Conservation (phyloP, 1,140 invertebrate genomes). For the Cotesia typhae region DNA sequence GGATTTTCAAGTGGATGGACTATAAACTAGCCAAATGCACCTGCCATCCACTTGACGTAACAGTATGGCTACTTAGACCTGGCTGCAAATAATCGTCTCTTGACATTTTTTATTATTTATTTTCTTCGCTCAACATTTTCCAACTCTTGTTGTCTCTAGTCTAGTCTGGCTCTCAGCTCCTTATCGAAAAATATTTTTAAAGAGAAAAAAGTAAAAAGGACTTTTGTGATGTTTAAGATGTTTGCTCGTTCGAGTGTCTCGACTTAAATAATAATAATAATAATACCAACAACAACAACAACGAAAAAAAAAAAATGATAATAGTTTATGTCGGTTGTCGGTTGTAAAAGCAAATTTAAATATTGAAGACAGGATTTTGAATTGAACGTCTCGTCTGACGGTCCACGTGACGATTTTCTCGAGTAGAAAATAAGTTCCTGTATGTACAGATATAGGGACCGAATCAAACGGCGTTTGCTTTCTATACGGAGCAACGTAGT, state of each 20-base stretch:
- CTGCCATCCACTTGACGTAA: constrained; percentile 30
- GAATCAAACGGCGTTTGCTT: constrained; percentile 43
- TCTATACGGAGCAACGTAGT: constrained; percentile 41
- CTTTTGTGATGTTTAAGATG: background rate
- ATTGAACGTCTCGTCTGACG: background rate
- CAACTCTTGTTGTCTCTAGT: constrained; percentile 1
- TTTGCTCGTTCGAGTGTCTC: constrained; percentile 8
- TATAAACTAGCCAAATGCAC: constrained; percentile 34
- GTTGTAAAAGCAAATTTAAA: no score
- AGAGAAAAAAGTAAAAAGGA: constrained; percentile 9
- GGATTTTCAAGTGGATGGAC: constrained; percentile 9
- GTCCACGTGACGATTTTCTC: constrained; percentile 10
- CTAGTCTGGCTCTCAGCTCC: background rate
- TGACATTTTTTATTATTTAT: constrained; percentile 9
- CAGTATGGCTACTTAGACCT: constrained; percentile 22
- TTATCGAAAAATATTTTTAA: background rate
- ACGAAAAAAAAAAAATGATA: no score
- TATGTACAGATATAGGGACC: no score
- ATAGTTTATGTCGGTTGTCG: no score
- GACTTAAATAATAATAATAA: no score
- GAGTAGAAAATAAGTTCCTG: no score
- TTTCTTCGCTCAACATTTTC: constrained; percentile 17
- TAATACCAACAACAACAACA: no score
- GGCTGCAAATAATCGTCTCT: constrained; percentile 42
- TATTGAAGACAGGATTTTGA: no score